Conservation (phyloP, 2,888 invertebrate species). For the Melanostoma mellinum region DNA sequence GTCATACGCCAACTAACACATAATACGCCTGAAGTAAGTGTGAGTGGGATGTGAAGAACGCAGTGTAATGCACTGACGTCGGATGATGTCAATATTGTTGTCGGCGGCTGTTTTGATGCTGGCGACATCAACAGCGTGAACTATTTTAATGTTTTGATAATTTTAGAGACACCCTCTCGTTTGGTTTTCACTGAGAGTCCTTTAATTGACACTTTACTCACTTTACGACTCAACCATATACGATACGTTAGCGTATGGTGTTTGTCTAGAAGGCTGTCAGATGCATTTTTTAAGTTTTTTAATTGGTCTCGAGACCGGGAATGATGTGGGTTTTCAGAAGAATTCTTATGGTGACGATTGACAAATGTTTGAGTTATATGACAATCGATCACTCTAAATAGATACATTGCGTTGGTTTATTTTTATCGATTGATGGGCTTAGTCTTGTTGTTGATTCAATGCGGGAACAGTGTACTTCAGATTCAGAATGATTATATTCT, state of each 20-base stretch:
- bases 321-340: slow-evolving; percentile 19
- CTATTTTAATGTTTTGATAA: slow-evolving; percentile 58
- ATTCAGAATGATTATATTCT: too few relatives aligned
- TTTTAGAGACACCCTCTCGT: slow-evolving; percentile 54
- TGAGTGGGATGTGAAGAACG: slow-evolving; percentile 9
- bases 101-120: slow-evolving; percentile 41
- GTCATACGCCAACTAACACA: slow-evolving; percentile 10
- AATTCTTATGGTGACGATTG: slow-evolving; percentile 29
- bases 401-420: slow-evolving; percentile 18
- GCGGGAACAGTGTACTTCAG: too few relatives aligned
- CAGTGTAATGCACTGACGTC: slow-evolving; percentile 50
- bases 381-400: slow-evolving; percentile 25
- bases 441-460: background rate
- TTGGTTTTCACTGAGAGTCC: slow-evolving; percentile 28
- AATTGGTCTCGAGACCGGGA: slow-evolving; percentile 28
- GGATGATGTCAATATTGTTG: slow-evolving; percentile 52
- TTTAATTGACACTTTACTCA: slow-evolving; percentile 59
- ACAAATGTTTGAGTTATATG: slow-evolving; percentile 24
- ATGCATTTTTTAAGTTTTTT: slow-evolving; percentile 20
- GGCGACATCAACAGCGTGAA: slow-evolving; percentile 40
- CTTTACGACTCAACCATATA: background rate
- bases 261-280: slow-evolving; percentile 48
- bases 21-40: slow-evolving; percentile 2
- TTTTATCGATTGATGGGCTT: slow-evolving; percentile 27
- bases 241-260: slow-evolving; percentile 24